A percentile compares a stretch with the other conserved stretches of the same genome.
Conservation (phyloP, 2,888 invertebrate genomes). For the Drosophila percnosoma region DNA sequence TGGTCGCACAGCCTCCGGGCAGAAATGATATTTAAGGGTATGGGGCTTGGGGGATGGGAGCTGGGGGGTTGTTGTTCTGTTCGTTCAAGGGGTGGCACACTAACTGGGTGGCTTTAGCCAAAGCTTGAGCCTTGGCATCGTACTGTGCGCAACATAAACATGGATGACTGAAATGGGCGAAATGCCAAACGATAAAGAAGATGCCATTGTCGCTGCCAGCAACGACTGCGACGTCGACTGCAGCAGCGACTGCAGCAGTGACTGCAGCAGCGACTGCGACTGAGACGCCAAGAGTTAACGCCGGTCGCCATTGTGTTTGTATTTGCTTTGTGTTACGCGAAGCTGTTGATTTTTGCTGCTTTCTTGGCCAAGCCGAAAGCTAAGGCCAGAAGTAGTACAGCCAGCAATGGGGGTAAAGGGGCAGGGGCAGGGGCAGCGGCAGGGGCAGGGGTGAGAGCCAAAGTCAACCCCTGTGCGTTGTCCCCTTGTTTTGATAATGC, state of each 20-base stretch:
- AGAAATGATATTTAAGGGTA: slow-evolving; percentile 11
- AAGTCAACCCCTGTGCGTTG: slow-evolving; percentile 73
- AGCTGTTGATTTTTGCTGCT: slow-evolving; percentile 70
- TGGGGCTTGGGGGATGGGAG: neutral
- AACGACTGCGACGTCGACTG: slow-evolving; percentile 11
- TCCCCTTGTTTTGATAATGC: slow-evolving; percentile 81
- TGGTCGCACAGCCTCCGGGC: slow-evolving; percentile 69
- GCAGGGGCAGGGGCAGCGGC: neutral
- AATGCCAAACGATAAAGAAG: slow-evolving; percentile 82
- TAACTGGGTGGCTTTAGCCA: slow-evolving; percentile 54
- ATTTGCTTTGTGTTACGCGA: slow-evolving; percentile 72
- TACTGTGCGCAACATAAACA: slow-evolving; percentile 70
- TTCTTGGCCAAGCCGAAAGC: slow-evolving; percentile 49
- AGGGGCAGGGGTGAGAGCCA: slow-evolving; percentile 24
- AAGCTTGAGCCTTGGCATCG: slow-evolving; percentile 59
- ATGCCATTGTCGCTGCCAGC: slow-evolving; percentile 57
- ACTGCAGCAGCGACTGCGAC: slow-evolving; percentile 13
- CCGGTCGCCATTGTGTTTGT: slow-evolving; percentile 62
- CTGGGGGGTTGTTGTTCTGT: slow-evolving; percentile 20
- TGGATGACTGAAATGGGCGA: slow-evolving; percentile 81
- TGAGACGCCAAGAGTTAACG: slow-evolving; percentile 8
- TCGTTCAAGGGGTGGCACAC: slow-evolving; percentile 36
- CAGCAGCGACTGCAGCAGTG: slow-evolving; percentile 9
- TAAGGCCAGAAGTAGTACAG: slow-evolving; percentile 15
- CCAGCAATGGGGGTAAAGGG: neutral